These are phyloP conservation scores for Erannis defoliaria DNA, from an alignment of 2,888 invertebrate genomes.

Conservation along the genomic window DNA sequence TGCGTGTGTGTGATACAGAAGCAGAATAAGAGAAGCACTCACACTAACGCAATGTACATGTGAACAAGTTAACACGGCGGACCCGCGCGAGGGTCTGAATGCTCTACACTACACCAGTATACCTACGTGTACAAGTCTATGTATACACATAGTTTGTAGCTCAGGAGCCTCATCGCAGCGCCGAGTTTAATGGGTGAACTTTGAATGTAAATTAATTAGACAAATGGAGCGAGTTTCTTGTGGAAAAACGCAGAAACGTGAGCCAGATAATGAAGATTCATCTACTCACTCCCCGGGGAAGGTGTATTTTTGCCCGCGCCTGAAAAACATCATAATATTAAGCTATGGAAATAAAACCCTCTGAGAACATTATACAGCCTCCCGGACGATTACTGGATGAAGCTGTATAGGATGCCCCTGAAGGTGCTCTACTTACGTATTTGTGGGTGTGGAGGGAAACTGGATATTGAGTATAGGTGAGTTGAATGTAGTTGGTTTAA, in stretches of 20 bases:
- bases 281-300: constrained; percentile 12
- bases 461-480: not conserved
- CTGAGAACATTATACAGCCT: not conserved
- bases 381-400: not conserved
- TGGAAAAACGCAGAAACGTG: constrained; percentile 19
- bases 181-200: constrained; percentile 30
- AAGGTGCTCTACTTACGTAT: not conserved
- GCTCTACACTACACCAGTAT: no score
- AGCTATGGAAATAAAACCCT: constrained; percentile 15
- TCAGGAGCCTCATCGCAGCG: not conserved
- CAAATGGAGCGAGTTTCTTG: constrained; percentile 32
- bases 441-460: not conserved
- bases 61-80: not conserved
- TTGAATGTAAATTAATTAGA: constrained; percentile 38
- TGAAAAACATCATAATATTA: constrained; percentile 12
- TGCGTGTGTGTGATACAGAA: not conserved
- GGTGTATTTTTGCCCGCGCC: constrained; percentile 3
- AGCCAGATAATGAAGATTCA: constrained; percentile 24
- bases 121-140: no score
- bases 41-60: not conserved
- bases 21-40: not conserved
- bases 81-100: not conserved
- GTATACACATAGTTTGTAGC: constrained; percentile 1
- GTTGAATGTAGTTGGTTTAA: no score
- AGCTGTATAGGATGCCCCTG: not conserved